A percentile compares a stretch with the other conserved stretches of the same genome.
phyloP scores from a whole-genome alignment of 2,888 invertebrate genomes.

The Iphiclides podalirius region DNA sequence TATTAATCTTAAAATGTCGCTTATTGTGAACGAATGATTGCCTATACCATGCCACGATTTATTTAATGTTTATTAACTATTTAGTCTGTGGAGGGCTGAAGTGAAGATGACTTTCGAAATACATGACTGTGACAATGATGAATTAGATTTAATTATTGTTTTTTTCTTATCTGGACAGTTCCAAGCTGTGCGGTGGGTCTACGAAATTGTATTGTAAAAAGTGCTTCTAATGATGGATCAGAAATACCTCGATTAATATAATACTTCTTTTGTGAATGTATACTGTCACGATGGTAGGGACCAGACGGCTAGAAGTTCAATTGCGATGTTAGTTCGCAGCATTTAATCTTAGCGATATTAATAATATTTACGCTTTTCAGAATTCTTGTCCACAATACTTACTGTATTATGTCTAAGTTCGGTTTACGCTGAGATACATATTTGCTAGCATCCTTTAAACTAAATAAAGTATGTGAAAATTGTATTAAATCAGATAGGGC shows the following conservation, averaged over 20 bases:
- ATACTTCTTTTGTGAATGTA: not conserved
- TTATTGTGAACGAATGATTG: conserved; percentile 57
- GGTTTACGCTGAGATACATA: too few species aligned
- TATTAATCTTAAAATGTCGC: conserved; percentile 69
- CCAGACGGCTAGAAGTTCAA: not conserved
- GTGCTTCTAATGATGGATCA: not conserved
- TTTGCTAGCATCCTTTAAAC: too few species aligned
- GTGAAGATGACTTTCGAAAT: conserved; percentile 40
- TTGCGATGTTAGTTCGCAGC: too few species aligned
- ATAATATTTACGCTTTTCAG: too few species aligned
- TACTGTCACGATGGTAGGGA: not conserved
- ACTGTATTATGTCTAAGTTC: too few species aligned
- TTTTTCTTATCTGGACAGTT: conserved; percentile 15
- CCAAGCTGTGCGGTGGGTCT: conserved; percentile 12
- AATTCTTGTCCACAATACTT: too few species aligned
- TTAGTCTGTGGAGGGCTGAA: conserved; percentile 29
- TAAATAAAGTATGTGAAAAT: too few species aligned
- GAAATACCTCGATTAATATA: conserved; percentile 20
- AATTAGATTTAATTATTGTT: conserved; percentile 45
- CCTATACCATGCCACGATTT: conserved; percentile 38
- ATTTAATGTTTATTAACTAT: conserved; percentile 44
- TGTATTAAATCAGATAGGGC: too few species aligned
- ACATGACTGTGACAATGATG: conserved; percentile 46
- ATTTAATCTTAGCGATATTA: too few species aligned
- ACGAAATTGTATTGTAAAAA: not conserved